Base-by-base conservation (phyloP, 2,888 invertebrate species). In the Leptopterna dolabrata region DNA sequence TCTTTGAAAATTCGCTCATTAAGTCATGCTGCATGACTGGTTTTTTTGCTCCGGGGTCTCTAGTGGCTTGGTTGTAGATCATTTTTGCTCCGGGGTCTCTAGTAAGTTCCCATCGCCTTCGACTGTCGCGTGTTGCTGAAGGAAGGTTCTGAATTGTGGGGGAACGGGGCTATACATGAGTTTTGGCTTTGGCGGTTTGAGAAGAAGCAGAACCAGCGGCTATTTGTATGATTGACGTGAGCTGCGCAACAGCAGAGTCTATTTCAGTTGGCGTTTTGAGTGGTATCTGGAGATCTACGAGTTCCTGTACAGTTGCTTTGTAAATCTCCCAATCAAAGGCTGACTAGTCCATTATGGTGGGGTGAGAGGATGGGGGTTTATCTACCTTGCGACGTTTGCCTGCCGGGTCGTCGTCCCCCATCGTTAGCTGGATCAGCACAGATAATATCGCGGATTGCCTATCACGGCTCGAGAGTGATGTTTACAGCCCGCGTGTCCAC, bases 201-300 rank as follows among this genome's bases (percentile, higher is more conserved):
- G 73, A 13, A 11, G 73, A 73, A 16, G 73, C 73, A 9, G 14
- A 3, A 11, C 73, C 73, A 13, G 73, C 73, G 9, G 73, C 73
- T 19, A 73, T 73, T 73, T 73, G 14, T 13, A 73, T 73, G 6
- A 24, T 73, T 13, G 11, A 19, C 16, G 73, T 73, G 73, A 73
- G 24, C 2, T 11, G 19, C 9, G 73, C 24, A 16, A 73, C 73
- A 3, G 73, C 73, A 9, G 2, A 19, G 16, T 73, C 73, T 9
- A 73, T 73, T 11, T 73, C 73, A 13, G 73, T 19, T 19, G 73
- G 73, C 19, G 73, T 73, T 73, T 73, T 73, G 19, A 73, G 73
- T 11, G 73, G 73, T 11, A 73, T 73, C 7, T 36, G 9, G 3
- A 73, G 24, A 11, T 11, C 19, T 9, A 73, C 73, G 13, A 73